These are phyloP conservation scores for Clanis bilineata DNA, from an alignment of 2,888 invertebrate species.

Conservation along the genomic window DNA sequence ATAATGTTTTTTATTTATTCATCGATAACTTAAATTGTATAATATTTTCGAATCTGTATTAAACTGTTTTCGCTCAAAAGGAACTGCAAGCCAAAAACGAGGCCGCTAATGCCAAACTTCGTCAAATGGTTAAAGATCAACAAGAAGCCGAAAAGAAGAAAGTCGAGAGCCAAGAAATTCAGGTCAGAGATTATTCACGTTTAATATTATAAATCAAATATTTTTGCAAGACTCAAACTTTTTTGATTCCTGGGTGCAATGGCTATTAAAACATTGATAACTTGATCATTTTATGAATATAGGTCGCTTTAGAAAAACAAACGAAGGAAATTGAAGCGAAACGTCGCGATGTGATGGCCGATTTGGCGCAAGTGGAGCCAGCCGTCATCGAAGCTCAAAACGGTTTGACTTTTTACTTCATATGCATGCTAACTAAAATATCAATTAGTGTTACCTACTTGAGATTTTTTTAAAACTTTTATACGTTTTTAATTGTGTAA, in stretches of 20 bases:
- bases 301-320: slow-evolving; percentile 90
- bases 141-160: slow-evolving; percentile 99
- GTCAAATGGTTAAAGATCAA: slow-evolving; percentile 99
- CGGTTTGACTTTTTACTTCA: slow-evolving; percentile 83
- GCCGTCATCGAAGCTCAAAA: slow-evolving; percentile 99
- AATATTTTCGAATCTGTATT: background rate
- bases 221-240: background rate
- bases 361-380: slow-evolving; percentile 98
- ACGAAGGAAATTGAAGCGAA: slow-evolving; percentile 97
- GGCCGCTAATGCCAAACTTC: slow-evolving; percentile 99
- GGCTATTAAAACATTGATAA: background rate
- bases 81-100: slow-evolving; percentile 98
- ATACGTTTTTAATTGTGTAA: background rate
- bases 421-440: slow-evolving; percentile 31
- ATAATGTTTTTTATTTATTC: background rate
- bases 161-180: slow-evolving; percentile 98
- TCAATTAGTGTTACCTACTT: slow-evolving; percentile 1
- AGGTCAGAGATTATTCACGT: slow-evolving; percentile 64
- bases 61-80: slow-evolving; percentile 46
- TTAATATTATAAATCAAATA: background rate
- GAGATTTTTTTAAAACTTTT: background rate
- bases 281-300: slow-evolving; percentile 20
- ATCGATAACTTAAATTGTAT: background rate
- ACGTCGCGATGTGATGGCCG: slow-evolving; percentile 96
- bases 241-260: background rate